A percentile compares a stretch with the other conserved stretches of the same genome.
Conservation (phyloP, 2,888 invertebrate genomes). For the Nymphalis urticae region DNA sequence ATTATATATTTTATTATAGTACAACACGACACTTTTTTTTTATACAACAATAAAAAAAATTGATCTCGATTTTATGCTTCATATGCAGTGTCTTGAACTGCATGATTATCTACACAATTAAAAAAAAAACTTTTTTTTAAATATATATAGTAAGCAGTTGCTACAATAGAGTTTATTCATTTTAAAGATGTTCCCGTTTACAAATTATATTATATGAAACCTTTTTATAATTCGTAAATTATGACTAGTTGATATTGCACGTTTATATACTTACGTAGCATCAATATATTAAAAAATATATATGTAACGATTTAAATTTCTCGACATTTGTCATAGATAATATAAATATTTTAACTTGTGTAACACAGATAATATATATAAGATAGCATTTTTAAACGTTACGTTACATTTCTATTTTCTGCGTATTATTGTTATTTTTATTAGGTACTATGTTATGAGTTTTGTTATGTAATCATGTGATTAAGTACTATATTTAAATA, state of each 20-base stretch:
- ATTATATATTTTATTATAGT: too few relatives aligned
- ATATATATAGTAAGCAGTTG: neutral
- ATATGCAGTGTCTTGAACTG: too few relatives aligned
- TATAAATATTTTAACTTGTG: neutral
- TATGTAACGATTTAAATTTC: conserved; percentile 11
- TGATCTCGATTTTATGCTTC: too few relatives aligned
- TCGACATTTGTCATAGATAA: conserved; percentile 2
- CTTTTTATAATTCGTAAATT: conserved; percentile 1
- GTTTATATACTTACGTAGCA: conserved; percentile 15
- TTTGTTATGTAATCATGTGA: conserved; percentile 29
- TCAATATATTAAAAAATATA: neutral
- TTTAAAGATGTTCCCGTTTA: conserved; percentile 13
- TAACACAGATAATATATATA: conserved; percentile 8
- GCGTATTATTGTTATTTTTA: conserved; percentile 10
- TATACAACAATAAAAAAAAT: too few relatives aligned
- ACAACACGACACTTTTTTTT: too few relatives aligned
- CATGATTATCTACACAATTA: too few relatives aligned
- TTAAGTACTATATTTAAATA: conserved; percentile 19
- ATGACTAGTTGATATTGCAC: conserved; percentile 24
- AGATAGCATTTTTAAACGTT: conserved; percentile 8
- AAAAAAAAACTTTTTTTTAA: neutral
- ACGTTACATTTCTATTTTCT: conserved; percentile 1
- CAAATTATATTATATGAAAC: conserved; percentile 8
- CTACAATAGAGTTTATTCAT: too few relatives aligned
- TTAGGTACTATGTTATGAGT: conserved; percentile 3